These are phyloP conservation scores for Yponomeuta evonymella DNA, from an alignment of 2,888 invertebrate genomes.

Conservation along the genomic window DNA sequence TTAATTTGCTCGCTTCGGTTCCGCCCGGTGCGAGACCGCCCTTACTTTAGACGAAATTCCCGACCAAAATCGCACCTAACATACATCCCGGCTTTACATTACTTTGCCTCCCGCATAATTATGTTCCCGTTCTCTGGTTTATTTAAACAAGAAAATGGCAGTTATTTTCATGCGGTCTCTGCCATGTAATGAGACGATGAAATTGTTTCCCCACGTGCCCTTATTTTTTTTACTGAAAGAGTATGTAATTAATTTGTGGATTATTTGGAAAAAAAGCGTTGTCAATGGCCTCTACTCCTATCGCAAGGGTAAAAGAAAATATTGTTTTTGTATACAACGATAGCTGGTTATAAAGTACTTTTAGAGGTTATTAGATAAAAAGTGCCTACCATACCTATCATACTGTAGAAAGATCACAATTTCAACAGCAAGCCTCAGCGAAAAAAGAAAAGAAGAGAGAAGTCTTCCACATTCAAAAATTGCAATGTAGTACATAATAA, in stretches of 20 bases:
- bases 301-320: too few relatives aligned
- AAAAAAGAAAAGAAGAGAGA: neutral
- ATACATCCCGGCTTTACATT: conserved; percentile 10
- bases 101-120: conserved; percentile 12
- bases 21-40: neutral
- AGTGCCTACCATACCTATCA: too few relatives aligned
- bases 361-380: too few relatives aligned
- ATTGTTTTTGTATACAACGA: too few relatives aligned
- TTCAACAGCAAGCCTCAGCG: neutral
- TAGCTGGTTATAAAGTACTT: too few relatives aligned
- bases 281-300: neutral
- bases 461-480: neutral
- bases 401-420: too few relatives aligned
- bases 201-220: neutral
- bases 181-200: conserved; percentile 8
- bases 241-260: neutral
- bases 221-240: neutral
- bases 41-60: neutral
- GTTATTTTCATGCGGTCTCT: conserved; percentile 10
- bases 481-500: neutral
- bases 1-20: neutral
- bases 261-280: neutral
- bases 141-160: conserved; percentile 11
- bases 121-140: conserved; percentile 5
- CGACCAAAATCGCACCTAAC: conserved; percentile 28